Conservation (phyloP, 2,113 vertebrate genomes). For the Aspiorhynchus laticeps region DNA sequence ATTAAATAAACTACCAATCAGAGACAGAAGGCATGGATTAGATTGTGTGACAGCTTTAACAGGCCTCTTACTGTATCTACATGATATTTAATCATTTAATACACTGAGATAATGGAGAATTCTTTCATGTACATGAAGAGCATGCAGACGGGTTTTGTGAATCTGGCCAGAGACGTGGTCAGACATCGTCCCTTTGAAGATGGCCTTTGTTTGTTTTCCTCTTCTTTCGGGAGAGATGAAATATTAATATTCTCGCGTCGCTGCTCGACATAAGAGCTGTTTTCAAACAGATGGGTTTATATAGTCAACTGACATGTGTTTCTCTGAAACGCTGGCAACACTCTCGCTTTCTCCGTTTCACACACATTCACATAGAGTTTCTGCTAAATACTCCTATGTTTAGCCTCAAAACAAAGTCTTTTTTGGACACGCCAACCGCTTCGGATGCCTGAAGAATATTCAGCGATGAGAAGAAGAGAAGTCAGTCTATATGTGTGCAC, state of each 20-base stretch:
- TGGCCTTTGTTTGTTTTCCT: background rate
- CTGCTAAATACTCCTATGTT: conserved; percentile 20
- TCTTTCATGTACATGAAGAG: background rate
- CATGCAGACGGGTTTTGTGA: background rate
- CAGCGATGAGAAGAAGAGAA: background rate
- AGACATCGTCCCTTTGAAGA: conserved; percentile 1
- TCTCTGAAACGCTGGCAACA: conserved; percentile 9
- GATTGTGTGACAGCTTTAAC: too few relatives aligned
- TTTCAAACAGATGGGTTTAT: conserved; percentile 38
- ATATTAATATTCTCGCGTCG: conserved; percentile 38
- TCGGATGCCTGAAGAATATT: background rate
- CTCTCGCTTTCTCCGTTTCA: background rate
- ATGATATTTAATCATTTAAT: background rate
- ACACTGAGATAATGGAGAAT: background rate
- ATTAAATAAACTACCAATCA: too few relatives aligned
- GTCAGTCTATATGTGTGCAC: conserved; percentile 18
- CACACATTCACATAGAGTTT: background rate
- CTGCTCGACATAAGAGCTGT: conserved; percentile 13
- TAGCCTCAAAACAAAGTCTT: conserved; percentile 3
- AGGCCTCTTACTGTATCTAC: background rate
- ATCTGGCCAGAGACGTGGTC: background rate
- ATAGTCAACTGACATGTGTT: conserved; percentile 22
- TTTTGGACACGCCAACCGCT: background rate
- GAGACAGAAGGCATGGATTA: too few relatives aligned
- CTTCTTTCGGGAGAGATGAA: conserved; percentile 42